phyloP scores from a whole-genome alignment of 2,113 vertebrate genomes.

The Agelaius tricolor region DNA sequence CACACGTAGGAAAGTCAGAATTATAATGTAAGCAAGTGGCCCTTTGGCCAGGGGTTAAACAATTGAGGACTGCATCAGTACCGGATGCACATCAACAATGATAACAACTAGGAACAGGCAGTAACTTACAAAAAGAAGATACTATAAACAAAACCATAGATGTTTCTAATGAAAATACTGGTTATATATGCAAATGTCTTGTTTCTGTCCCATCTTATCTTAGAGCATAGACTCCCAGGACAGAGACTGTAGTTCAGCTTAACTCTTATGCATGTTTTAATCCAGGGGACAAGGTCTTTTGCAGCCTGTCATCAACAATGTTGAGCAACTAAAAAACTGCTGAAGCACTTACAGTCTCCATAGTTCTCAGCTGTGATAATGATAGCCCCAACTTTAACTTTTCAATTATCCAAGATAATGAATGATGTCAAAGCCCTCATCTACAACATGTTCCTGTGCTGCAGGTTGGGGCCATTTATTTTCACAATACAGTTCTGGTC shows the following conservation, averaged over 20 bases:
- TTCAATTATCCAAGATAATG: neutral
- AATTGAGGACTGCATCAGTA: neutral
- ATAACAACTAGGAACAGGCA: neutral
- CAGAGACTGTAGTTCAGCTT: neutral
- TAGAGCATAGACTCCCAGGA: neutral
- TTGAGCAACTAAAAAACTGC: neutral
- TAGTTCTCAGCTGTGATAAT: neutral
- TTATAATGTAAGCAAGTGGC: neutral
- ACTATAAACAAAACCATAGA: neutral
- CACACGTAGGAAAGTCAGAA: neutral
- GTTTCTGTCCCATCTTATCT: neutral
- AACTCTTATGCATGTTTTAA: neutral
- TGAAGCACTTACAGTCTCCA: neutral
- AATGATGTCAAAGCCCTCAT: neutral
- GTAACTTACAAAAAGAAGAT: neutral
- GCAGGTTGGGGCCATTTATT: fast-evolving
- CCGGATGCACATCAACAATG: fast-evolving
- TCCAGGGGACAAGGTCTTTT: neutral
- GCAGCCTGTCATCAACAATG: neutral
- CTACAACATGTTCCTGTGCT: neutral
- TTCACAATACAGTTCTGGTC: neutral
- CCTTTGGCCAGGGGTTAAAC: neutral
- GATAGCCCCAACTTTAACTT: neutral
- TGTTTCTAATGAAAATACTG: neutral
- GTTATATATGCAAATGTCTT: neutral